phyloP scores from a whole-genome alignment of 2,797 vertebrate genomes.

The Oreochromis mossambicus region DNA sequence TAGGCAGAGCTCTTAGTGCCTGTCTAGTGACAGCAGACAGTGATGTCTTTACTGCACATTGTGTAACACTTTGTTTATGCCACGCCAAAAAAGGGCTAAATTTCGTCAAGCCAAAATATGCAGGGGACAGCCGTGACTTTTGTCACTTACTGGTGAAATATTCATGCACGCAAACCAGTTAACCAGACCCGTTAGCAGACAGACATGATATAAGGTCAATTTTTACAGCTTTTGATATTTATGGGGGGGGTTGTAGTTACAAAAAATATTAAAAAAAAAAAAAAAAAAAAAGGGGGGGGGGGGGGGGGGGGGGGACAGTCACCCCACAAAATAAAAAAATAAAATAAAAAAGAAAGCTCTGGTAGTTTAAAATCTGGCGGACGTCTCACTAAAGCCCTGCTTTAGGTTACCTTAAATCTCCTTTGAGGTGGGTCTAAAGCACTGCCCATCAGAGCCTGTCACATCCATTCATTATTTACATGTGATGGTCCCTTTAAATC shows the following conservation, averaged over 20 bases:
- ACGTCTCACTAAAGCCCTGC: not conserved
- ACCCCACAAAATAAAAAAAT: not conserved
- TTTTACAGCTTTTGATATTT: not conserved
- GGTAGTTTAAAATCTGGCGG: not conserved
- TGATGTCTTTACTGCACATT: conserved; percentile 18
- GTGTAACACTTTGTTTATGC: conserved; percentile 41
- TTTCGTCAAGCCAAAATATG: conserved; percentile 17
- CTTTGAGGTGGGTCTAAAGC: not conserved
- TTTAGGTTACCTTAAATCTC: not conserved
- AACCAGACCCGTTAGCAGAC: not conserved
- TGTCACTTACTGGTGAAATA: not conserved
- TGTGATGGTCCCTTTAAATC: conserved; percentile 55
- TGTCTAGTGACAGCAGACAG: conserved; percentile 5
- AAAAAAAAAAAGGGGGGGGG: too few species aligned
- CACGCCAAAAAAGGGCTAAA: not conserved
- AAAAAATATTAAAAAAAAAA: not conserved
- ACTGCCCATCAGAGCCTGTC: not conserved
- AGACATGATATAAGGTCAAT: not conserved
- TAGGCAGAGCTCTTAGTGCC: not conserved
- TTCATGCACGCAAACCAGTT: not conserved
- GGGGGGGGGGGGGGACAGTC: too few species aligned
- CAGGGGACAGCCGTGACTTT: not conserved
- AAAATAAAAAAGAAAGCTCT: not conserved
- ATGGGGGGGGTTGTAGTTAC: too few species aligned
- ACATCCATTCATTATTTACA: conserved; percentile 35